Evolutionary conservation across 92 coral and sea anemone genomes (phyloP), one percentile per base, ranked within the genome.

Genomic region (Actinernus sp.): DNA sequence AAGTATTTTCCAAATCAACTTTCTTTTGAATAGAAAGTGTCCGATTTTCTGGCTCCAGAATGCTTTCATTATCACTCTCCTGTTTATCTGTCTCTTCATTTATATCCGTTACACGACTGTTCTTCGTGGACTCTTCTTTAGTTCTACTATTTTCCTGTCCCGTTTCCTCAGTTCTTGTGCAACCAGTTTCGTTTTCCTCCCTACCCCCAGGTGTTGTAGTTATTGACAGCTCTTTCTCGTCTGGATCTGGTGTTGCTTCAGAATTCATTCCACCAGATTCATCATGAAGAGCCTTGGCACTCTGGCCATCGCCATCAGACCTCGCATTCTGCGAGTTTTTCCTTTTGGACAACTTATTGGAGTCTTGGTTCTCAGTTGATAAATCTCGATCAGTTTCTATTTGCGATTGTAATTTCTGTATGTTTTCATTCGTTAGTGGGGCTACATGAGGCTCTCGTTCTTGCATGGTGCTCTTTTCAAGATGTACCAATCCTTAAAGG

Each of bases 291-390:
- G 48, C 67, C 31, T 70, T 52, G 40, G 58, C 67, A 37, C 90
- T 84, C 19, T 84, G 57, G 24, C 90, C 90, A 69, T 84, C 90
- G 28, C 90, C 90, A 27, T 68, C 84, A 1, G 90, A 76, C 20
- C 75, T 66, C 26, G 55, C 40, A 3, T 26, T 51, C n/a, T n/a
- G n/a, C n/a, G n/a, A n/a, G 16, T 22, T 9, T n/a, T 26, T 69
- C 34, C 9, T 25, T 29, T 43, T 26, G 8, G 63, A 16, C 27
- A 11, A 37, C 31, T 54, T 25, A 30, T 9, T 6, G 0, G 11
- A 7, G n/a, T n/a, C n/a, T n/a, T n/a, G n/a, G 8, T 55, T 46
- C 53, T 56, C 61, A 17, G 19, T 63, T 3, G 59, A 30, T 17
- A 23, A 17, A 4, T 1, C 24, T 23, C 19, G 32, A 25, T 40